Conservation (phyloP, 2,113 vertebrate genomes). For the Opisthocomus hoazin region DNA sequence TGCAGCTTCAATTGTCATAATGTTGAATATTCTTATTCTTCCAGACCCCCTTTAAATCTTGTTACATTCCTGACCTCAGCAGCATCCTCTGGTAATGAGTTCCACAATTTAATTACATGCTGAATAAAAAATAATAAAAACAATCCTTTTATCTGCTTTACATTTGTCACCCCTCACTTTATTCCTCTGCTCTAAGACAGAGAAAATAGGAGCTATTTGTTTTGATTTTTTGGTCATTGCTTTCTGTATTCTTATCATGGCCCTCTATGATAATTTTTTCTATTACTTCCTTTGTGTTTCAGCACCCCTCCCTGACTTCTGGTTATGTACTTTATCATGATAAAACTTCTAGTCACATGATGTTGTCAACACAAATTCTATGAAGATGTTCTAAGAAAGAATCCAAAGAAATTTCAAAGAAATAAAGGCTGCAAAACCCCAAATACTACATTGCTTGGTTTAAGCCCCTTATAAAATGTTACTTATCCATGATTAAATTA, state of each 20-base stretch:
- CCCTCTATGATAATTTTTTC: neutral
- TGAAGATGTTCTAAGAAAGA: neutral
- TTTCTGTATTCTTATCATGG: neutral
- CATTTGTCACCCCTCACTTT: neutral
- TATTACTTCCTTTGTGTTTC: neutral
- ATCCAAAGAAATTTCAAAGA: neutral
- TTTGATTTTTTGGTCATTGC: neutral
- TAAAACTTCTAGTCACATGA: neutral
- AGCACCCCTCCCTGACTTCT: neutral
- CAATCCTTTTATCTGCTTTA: neutral
- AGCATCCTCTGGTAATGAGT: conserved; percentile 53
- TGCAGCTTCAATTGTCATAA: neutral
- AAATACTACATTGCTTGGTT: neutral
- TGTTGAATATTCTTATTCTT: conserved; percentile 33
- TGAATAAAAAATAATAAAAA: neutral
- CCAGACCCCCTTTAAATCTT: conserved; percentile 54
- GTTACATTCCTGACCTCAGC: conserved; percentile 59
- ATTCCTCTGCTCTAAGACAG: neutral
- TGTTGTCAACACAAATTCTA: neutral
- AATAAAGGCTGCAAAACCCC: neutral
- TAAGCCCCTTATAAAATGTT: neutral
- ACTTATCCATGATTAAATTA: neutral
- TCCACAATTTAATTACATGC: conserved; percentile 35
- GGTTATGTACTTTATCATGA: neutral
- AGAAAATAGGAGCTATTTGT: neutral